Evolutionary conservation across 2,888 invertebrate species (phyloP).

Genomic region (Phymatocera aterrima): DNA sequence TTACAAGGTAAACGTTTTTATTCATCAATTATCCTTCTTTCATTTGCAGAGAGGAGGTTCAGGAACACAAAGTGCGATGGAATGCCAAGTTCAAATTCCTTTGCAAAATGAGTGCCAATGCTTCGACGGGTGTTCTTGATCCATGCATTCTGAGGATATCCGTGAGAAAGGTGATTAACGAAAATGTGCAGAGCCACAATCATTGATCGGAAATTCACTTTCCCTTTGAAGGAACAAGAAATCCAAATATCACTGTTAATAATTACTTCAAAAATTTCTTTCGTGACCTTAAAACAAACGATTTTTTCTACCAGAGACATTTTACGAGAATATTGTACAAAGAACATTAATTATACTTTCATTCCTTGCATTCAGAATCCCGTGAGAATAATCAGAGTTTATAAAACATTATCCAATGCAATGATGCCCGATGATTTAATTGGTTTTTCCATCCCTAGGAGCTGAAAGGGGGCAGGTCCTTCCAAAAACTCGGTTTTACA

Average conservation of each 20-base stretch:
- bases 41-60: conserved; percentile 90
- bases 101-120: conserved; percentile 98
- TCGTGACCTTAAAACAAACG: no score
- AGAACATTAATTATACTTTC: not conserved
- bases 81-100: conserved; percentile 92
- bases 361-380: conserved; percentile 12
- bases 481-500: conserved; percentile 97
- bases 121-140: conserved; percentile 95
- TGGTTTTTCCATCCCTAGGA: conserved; percentile 75
- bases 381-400: conserved; percentile 24
- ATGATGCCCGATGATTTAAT: conserved; percentile 38
- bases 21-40: conserved; percentile 49
- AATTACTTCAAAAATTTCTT: no score
- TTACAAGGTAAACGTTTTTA: not conserved
- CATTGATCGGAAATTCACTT: no score
- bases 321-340: not conserved
- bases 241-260: no score
- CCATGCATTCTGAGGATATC: conserved; percentile 95
- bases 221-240: no score
- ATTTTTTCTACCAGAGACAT: no score
- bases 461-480: conserved; percentile 87
- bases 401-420: not conserved
- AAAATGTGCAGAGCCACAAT: not conserved
- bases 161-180: conserved; percentile 87
- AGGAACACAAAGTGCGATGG: conserved; percentile 96